A percentile compares a stretch with the other conserved stretches of the same genome.
These are phyloP conservation scores for Thermophis baileyi DNA, from an alignment of 2,113 vertebrate genomes.

Conservation along the genomic window DNA sequence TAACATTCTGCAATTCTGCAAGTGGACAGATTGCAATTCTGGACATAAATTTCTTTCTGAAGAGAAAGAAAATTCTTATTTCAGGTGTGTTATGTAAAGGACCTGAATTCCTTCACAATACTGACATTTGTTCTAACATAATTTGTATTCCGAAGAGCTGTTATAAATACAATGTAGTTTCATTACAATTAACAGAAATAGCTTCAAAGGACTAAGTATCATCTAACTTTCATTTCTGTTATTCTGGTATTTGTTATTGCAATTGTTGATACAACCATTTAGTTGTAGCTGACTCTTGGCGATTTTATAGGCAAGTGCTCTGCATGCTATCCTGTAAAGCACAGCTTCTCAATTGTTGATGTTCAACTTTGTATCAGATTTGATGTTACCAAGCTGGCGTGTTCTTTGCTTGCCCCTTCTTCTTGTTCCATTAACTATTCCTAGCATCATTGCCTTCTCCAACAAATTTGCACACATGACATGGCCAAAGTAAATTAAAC, in stretches of 20 bases:
- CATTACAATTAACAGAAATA: background rate
- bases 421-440: background rate
- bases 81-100: background rate
- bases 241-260: background rate
- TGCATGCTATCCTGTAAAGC: background rate
- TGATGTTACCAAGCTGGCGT: background rate
- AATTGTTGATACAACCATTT: background rate
- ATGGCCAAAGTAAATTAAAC: background rate
- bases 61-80: background rate
- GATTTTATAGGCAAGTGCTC: background rate
- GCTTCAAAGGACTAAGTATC: background rate
- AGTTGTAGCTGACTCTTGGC: background rate
- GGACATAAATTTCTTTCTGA: background rate
- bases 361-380: background rate
- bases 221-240: background rate
- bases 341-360: background rate
- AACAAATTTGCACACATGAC: background rate
- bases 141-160: background rate
- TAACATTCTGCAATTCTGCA: background rate
- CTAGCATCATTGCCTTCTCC: background rate
- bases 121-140: background rate
- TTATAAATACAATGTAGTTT: background rate
- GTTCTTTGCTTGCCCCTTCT: background rate
- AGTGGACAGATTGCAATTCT: background rate
- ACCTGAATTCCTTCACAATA: background rate